These are phyloP conservation scores for Sebastes matsubarae DNA, from an alignment of 2,797 vertebrate species.

Conservation along the genomic window DNA sequence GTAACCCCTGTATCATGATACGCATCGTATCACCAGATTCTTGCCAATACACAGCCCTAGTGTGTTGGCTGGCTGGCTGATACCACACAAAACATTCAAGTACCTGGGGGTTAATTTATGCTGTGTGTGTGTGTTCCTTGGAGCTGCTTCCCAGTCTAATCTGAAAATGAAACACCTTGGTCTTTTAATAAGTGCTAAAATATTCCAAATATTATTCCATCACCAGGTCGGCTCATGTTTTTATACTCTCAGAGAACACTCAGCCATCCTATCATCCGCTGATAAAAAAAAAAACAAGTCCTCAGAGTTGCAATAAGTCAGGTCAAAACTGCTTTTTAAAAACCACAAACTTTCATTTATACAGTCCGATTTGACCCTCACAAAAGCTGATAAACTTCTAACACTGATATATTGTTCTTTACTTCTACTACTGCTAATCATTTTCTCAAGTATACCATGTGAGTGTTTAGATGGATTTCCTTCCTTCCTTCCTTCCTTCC, in stretches of 20 bases:
- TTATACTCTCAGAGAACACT: background rate
- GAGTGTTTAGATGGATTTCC: constrained; percentile 14
- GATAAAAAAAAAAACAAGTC: background rate
- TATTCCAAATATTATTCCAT: constrained; percentile 67
- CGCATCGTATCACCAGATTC: too few relatives aligned
- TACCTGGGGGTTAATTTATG: constrained; percentile 47
- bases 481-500: background rate
- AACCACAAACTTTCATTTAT: background rate
- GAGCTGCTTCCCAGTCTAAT: constrained; percentile 50
- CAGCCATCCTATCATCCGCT: background rate
- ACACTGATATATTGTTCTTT: background rate
- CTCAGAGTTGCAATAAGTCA: background rate
- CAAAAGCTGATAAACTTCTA: background rate
- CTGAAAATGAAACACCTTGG: constrained; percentile 80
- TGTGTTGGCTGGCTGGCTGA: too few relatives aligned
- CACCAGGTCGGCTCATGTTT: constrained; percentile 5
- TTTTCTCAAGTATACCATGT: too few relatives aligned
- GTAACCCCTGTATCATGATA: too few relatives aligned
- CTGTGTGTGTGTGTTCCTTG: background rate
- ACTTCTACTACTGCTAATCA: too few relatives aligned
- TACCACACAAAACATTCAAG: too few relatives aligned
- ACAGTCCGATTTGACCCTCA: background rate
- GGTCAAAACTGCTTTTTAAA: background rate
- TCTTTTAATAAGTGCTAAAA: constrained; percentile 77
- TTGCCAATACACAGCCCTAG: too few relatives aligned